A percentile compares a stretch with the other conserved stretches of the same genome.
Evolutionary conservation across 2,797 vertebrate genomes (phyloP).

Genomic region (Crax fasciolata): DNA sequence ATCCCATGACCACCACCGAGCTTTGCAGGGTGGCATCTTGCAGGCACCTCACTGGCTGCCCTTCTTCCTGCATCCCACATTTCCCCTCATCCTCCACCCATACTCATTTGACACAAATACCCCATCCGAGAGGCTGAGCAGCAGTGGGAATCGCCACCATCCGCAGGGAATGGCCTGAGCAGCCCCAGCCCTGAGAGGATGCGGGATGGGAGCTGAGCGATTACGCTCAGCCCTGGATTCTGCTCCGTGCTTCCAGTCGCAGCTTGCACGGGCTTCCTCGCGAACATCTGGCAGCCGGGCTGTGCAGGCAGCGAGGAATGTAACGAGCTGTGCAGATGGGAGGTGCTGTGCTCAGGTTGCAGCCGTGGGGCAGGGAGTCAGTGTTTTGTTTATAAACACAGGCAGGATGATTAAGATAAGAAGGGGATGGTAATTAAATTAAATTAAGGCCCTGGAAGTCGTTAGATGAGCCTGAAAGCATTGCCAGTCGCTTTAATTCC

Average conservation of each 20-base stretch:
- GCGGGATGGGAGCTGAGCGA: not conserved
- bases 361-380: constrained; percentile 66
- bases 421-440: constrained; percentile 79
- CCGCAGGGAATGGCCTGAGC: not conserved
- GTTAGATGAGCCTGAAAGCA: constrained; percentile 62
- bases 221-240: not conserved
- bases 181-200: not conserved
- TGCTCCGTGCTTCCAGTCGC: constrained; percentile 5
- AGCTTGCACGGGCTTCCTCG: constrained; percentile 50
- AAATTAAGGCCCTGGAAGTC: constrained; percentile 75
- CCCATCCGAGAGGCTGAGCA: not conserved
- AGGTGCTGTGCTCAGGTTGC: constrained; percentile 68
- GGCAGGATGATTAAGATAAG: constrained; percentile 74
- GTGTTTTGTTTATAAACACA: constrained; percentile 79
- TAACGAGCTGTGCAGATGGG: constrained; percentile 73
- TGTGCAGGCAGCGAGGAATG: not conserved
- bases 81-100: not conserved
- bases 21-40: not conserved
- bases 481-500: not conserved
- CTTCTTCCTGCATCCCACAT: not conserved
- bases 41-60: not conserved
- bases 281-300: constrained; percentile 65
- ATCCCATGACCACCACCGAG: fast-evolving
- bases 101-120: not conserved
- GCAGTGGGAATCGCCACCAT: not conserved